These are phyloP conservation scores for Dryadula phaetusa DNA, from an alignment of 2,888 invertebrate genomes.

Conservation along the genomic window DNA sequence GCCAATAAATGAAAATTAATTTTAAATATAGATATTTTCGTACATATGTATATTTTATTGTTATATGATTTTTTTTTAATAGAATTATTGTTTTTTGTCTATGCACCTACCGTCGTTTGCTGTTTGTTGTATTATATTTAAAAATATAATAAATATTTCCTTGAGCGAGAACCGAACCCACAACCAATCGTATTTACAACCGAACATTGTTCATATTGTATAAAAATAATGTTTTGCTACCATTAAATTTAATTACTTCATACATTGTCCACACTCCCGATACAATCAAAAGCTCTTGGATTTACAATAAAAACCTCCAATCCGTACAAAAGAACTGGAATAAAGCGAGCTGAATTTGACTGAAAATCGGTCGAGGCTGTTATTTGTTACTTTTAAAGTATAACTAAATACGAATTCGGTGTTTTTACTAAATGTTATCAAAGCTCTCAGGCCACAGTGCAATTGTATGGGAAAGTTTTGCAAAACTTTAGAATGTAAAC, in stretches of 20 bases:
- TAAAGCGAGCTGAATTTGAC: conserved; percentile 1
- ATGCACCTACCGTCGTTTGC: no score
- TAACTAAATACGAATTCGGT: conserved; percentile 1
- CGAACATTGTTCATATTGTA: no score
- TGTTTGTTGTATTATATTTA: no score
- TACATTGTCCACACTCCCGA: neutral
- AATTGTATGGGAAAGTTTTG: neutral
- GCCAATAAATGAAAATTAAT: no score
- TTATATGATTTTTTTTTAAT: no score
- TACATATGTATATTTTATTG: no score
- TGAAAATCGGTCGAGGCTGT: conserved; percentile 15
- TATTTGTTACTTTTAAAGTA: conserved; percentile 12
- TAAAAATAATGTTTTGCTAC: no score
- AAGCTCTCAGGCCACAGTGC: neutral
- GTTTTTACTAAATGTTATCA: neutral
- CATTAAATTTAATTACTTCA: neutral
- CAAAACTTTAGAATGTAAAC: neutral
- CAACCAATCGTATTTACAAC: no score
- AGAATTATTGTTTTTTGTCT: no score
- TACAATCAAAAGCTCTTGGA: neutral
- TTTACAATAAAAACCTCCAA: neutral
- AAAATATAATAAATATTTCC: no score
- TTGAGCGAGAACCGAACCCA: no score
- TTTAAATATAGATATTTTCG: no score
- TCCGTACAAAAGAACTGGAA: neutral